phyloP scores from a whole-genome alignment of 2,888 invertebrate genomes.

The Leistus spinibarbis region DNA sequence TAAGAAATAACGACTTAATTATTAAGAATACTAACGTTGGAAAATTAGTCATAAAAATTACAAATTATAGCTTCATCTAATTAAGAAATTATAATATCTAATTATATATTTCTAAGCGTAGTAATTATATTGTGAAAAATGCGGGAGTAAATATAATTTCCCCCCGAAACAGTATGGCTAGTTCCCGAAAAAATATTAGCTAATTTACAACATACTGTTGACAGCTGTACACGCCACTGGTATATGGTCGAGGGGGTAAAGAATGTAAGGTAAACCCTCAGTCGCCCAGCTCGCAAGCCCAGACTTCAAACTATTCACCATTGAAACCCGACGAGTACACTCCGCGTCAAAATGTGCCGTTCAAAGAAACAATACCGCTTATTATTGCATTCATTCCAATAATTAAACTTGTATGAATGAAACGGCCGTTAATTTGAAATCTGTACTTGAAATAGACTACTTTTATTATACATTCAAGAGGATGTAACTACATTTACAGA shows the following conservation, averaged over 20 bases:
- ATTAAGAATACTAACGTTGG: not conserved
- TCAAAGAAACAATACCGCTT: not conserved
- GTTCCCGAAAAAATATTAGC: not conserved
- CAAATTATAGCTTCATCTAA: not conserved
- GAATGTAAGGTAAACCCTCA: conserved; percentile 11
- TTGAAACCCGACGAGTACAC: conserved; percentile 6
- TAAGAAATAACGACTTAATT: no score
- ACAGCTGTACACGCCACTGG: conserved; percentile 23
- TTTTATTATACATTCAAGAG: no score
- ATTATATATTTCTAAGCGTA: not conserved
- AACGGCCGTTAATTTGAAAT: not conserved
- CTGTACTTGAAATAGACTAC: not conserved
- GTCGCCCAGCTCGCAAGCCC: conserved; percentile 4
- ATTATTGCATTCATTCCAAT: not conserved
- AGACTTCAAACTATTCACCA: conserved; percentile 7
- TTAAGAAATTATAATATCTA: not conserved
- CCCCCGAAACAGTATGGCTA: not conserved
- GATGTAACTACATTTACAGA: no score
- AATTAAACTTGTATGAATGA: not conserved
- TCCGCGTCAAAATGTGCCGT: not conserved
- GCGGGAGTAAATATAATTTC: not conserved
- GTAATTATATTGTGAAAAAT: not conserved
- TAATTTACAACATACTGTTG: conserved; percentile 19
- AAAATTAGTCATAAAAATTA: not conserved
- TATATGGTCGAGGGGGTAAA: not conserved